These are phyloP conservation scores for Capricornis sumatraensis DNA, from an alignment of 2,113 vertebrate genomes.

Conservation along the genomic window DNA sequence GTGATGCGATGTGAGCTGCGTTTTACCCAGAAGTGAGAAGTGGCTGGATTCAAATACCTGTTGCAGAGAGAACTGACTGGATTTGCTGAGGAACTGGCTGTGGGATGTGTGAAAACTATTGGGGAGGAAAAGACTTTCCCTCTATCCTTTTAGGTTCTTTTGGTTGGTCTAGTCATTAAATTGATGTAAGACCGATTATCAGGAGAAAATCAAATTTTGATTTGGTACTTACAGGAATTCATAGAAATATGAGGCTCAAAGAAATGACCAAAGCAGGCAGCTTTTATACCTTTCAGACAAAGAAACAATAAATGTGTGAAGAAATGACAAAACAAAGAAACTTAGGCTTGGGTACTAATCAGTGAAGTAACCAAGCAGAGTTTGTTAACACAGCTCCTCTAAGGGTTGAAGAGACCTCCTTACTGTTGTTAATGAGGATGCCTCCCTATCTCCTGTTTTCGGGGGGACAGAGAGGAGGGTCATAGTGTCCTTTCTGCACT, in stretches of 20 bases:
- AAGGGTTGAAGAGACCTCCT: neutral
- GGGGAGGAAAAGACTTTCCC: neutral
- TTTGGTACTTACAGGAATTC: neutral
- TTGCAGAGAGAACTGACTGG: neutral
- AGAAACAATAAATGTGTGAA: neutral
- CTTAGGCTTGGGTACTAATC: neutral
- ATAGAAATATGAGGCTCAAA: neutral
- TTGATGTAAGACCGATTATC: neutral
- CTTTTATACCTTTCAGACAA: neutral
- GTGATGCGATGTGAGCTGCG: neutral
- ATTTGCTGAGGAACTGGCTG: neutral
- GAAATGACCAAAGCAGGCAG: neutral
- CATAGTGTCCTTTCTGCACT: neutral
- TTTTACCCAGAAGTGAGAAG: neutral
- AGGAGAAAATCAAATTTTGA: neutral
- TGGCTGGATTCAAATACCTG: neutral
- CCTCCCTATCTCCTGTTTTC: neutral
- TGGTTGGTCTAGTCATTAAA: neutral
- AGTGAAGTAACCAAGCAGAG: neutral
- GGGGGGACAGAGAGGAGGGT: neutral
- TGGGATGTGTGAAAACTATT: neutral
- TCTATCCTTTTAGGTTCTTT: neutral
- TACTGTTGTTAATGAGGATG: neutral
- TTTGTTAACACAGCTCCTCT: neutral
- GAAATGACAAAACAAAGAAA: neutral